A percentile compares a stretch with the other conserved stretches of the same genome.
Evolutionary conservation across 2,797 vertebrate genomes (phyloP).

Genomic region (Peromyscus nudipes): DNA sequence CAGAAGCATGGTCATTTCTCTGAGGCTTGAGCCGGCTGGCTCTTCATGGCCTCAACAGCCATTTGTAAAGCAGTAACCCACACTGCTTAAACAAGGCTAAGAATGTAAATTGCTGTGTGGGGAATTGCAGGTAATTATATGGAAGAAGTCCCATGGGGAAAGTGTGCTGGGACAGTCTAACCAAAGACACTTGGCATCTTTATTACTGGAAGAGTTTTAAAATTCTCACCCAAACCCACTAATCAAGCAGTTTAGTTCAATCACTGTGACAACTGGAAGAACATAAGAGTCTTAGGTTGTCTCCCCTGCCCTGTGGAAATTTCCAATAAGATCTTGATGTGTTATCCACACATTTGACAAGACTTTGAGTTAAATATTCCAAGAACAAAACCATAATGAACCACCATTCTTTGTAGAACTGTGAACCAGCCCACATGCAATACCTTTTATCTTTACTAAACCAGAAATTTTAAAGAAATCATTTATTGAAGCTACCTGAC

Average conservation of each 20-base stretch:
- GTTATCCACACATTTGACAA: slow-evolving; percentile 40
- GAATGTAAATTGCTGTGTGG: slow-evolving; percentile 57
- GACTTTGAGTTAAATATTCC: slow-evolving; percentile 13
- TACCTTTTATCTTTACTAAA: slow-evolving; percentile 59
- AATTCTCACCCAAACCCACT: slow-evolving; percentile 64
- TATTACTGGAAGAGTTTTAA: slow-evolving; percentile 63
- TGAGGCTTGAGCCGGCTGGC: slow-evolving; percentile 22
- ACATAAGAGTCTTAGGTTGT: slow-evolving; percentile 37
- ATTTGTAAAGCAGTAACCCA: slow-evolving; percentile 3
- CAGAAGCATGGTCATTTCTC: slow-evolving; percentile 46
- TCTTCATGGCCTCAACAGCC: neutral
- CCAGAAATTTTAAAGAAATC: slow-evolving; percentile 52
- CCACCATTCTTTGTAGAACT: slow-evolving; percentile 28
- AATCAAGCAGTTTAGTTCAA: slow-evolving; percentile 53
- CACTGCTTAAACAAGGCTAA: neutral
- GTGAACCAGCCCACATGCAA: slow-evolving; percentile 15
- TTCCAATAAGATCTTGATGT: slow-evolving; percentile 55
- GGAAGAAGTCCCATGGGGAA: slow-evolving; percentile 6
- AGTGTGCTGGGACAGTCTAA: neutral
- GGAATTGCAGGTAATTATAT: slow-evolving; percentile 67
- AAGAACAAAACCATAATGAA: slow-evolving; percentile 56
- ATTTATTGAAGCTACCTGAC: slow-evolving; percentile 34
- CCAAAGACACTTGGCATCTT: slow-evolving; percentile 66
- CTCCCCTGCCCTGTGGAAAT: slow-evolving; percentile 33
- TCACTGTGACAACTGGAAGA: slow-evolving; percentile 20